Conservation (phyloP, 2,113 vertebrate genomes). For the Epinephelus moara region DNA sequence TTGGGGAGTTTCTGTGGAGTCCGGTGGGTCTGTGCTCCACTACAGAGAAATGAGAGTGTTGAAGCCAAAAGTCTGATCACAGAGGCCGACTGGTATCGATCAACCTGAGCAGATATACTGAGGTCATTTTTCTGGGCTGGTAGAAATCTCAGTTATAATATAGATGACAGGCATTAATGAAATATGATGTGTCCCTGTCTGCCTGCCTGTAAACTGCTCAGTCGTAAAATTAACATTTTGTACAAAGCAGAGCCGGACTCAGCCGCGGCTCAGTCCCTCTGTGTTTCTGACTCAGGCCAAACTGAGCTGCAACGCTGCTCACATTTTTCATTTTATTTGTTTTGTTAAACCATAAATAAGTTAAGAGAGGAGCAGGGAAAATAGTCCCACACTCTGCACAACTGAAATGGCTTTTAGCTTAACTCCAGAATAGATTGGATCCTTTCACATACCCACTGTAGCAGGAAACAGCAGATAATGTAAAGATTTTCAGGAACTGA, state of each 20-base stretch:
- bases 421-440: not conserved
- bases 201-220: slow-evolving; percentile 55
- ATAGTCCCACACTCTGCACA: not conserved
- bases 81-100: slow-evolving; percentile 54
- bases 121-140: slow-evolving; percentile 55
- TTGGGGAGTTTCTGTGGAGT: slow-evolving; percentile 55
- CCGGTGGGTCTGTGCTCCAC: slow-evolving; percentile 38
- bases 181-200: slow-evolving; percentile 60
- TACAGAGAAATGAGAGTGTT: slow-evolving; percentile 30
- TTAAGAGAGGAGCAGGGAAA: not conserved
- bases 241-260: slow-evolving; percentile 32
- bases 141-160: slow-evolving; percentile 68
- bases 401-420: not conserved
- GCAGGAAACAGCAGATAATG: not conserved
- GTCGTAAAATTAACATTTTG: slow-evolving; percentile 67
- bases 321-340: not conserved
- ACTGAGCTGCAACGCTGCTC: not conserved
- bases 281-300: not conserved
- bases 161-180: slow-evolving; percentile 54
- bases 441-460: not conserved
- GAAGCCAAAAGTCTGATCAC: slow-evolving; percentile 49
- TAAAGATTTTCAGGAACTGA: not conserved
- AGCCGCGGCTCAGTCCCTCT: not conserved
- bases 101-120: slow-evolving; percentile 66
- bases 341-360: not conserved